Percentiles rank a stretch among this genome's conserved stretches.
Conservation (phyloP, 1,140 invertebrate species). For the Scaptomyza hsui region DNA sequence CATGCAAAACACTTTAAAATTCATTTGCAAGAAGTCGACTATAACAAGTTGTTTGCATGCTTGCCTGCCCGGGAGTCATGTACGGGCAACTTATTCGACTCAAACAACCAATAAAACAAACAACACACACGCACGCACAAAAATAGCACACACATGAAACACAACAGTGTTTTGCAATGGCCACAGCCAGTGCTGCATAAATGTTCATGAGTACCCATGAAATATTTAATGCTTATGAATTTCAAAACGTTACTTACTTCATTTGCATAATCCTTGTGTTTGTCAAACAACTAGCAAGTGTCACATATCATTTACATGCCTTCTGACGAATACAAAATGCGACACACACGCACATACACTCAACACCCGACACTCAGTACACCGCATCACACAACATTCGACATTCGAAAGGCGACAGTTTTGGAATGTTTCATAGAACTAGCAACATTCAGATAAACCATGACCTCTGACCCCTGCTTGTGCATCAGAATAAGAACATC, state of each 20-base stretch:
- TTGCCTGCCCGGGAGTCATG: constrained; percentile 3
- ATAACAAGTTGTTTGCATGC: constrained; percentile 17
- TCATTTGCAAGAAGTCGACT: constrained; percentile 44
- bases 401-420: constrained; percentile 1
- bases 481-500: background rate
- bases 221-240: constrained; percentile 76
- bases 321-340: constrained; percentile 25
- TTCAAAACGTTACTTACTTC: constrained; percentile 57
- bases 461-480: background rate
- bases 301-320: constrained; percentile 59
- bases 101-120: constrained; percentile 45
- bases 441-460: background rate
- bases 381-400: background rate
- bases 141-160: background rate
- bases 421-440: background rate
- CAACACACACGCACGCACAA: constrained; percentile 29
- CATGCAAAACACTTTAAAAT: constrained; percentile 66
- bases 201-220: constrained; percentile 64
- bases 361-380: background rate
- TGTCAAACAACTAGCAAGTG: constrained; percentile 52
- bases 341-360: background rate
- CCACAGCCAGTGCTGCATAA: constrained; percentile 45
- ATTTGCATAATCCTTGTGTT: constrained; percentile 73
- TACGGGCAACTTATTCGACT: constrained; percentile 5
- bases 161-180: constrained; percentile 46